Base-by-base conservation (phyloP, 2,113 vertebrate species). In the Mirza zaza region DNA sequence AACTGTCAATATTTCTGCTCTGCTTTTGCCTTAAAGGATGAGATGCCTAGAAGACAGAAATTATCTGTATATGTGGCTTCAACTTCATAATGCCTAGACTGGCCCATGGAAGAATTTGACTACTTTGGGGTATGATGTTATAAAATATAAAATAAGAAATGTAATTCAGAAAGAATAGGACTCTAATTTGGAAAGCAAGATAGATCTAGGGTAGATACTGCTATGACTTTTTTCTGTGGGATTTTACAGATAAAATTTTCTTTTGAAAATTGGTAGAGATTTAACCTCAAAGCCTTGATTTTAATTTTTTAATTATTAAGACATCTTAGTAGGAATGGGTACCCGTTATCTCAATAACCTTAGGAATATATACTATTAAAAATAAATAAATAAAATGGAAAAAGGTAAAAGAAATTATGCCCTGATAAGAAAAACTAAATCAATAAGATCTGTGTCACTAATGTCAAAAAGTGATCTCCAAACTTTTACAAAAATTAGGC, bases 71-170 rank as follows among this genome's bases (percentile, higher is more conserved):
- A 20, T 8, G 10, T 42, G 20, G 23, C 63, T 82, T 18, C 15
- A 59, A 18, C 8, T 4, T 48, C 13, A 18, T 11, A 14, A 0
- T 20, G 8, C 67, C 25, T 48, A 34, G 1, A 25, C 0, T 12
- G 39, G 55, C 4, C 27, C 34, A 15, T 0, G 1, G 77, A 57
- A 4, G 55, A 81, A 67, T 20, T 1, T 20, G 23, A 13, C 34
- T 18, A 6, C 23, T 9, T 23, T 10, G 45, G 23, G 13, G 11
- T 29, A 32, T 36, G 82, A 36, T 17, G 29, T 29, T 42, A 80
- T 45, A 71, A 68, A 57, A 89, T 5, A 14, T 6, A 68, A 92
- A 81, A 67, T 15, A 32, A 39, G 6, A 57, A 50, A 61, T 5
- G 15, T 55, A 39, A 39, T 50, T 59, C 25, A 34, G 50, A 87